Conservation (phyloP, 2,888 invertebrate genomes). For the Orchesella flavescens region DNA sequence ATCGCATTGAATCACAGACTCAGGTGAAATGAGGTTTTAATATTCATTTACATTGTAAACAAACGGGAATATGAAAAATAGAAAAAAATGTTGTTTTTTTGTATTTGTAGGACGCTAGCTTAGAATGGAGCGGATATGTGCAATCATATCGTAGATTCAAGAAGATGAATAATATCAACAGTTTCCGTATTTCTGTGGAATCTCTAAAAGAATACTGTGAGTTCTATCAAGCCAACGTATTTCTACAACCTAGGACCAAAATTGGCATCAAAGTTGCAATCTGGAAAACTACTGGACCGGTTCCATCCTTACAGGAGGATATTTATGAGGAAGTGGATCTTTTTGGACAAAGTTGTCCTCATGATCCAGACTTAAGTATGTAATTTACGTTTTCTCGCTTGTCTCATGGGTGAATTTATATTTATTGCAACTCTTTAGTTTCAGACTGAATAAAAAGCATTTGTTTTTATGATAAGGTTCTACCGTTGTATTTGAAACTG, state of each 20-base stretch:
- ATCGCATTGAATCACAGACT: slow-evolving; percentile 40
- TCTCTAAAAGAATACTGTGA: slow-evolving; percentile 51
- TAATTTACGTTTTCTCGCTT: slow-evolving; percentile 7
- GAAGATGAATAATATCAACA: slow-evolving; percentile 55
- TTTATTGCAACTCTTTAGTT: neutral
- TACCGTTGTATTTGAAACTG: slow-evolving; percentile 44
- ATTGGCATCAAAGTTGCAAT: slow-evolving; percentile 53
- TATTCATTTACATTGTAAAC: slow-evolving; percentile 3
- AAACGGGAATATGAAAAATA: too few relatives aligned
- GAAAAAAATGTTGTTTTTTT: slow-evolving; percentile 15
- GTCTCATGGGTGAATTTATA: neutral
- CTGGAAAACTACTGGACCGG: slow-evolving; percentile 26
- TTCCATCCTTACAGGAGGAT: slow-evolving; percentile 43
- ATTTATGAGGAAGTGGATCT: slow-evolving; percentile 60
- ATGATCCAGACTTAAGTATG: slow-evolving; percentile 56
- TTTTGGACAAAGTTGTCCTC: slow-evolving; percentile 45
- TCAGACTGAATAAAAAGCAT: neutral
- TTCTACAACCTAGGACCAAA: slow-evolving; percentile 52
- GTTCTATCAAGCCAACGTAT: slow-evolving; percentile 47
- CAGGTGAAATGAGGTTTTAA: slow-evolving; percentile 16
- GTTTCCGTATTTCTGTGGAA: slow-evolving; percentile 52
- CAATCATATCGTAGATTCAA: slow-evolving; percentile 50
- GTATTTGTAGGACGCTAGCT: slow-evolving; percentile 33
- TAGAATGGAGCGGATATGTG: slow-evolving; percentile 46
- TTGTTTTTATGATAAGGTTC: slow-evolving; percentile 31